These are phyloP conservation scores for Micronisus gabar DNA, from an alignment of 2,113 vertebrate species.

Conservation along the genomic window DNA sequence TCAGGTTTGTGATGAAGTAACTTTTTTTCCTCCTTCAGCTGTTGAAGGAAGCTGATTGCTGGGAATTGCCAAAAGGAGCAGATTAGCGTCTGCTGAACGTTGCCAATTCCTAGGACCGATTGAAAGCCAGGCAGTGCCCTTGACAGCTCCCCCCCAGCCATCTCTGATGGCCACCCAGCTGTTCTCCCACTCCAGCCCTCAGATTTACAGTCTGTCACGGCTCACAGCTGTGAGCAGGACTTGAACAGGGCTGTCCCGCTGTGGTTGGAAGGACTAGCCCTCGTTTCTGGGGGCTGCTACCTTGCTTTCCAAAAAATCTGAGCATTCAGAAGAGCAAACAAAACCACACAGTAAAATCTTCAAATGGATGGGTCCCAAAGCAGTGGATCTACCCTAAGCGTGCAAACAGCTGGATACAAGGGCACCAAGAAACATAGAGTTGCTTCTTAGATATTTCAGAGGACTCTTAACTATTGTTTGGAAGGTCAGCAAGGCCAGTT, in stretches of 20 bases:
- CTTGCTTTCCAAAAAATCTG: neutral
- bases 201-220: slow-evolving; percentile 23
- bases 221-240: neutral
- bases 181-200: neutral
- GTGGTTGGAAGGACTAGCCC: neutral
- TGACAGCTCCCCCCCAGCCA: neutral
- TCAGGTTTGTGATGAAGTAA: neutral
- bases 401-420: neutral
- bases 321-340: neutral
- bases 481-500: neutral
- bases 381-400: neutral
- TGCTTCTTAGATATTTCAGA: neutral
- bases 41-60: neutral
- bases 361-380: neutral
- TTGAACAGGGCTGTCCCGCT: neutral
- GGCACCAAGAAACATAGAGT: neutral
- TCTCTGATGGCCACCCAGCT: slow-evolving; percentile 17
- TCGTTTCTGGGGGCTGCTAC: neutral
- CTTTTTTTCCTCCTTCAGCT: neutral
- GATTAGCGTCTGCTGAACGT: neutral
- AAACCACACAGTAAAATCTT: neutral
- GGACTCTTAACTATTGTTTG: neutral
- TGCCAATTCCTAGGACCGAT: neutral
- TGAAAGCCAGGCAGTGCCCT: neutral
- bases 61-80: neutral